Conservation (phyloP, 2,113 vertebrate species). For the Nyctereutes procyonoides region DNA sequence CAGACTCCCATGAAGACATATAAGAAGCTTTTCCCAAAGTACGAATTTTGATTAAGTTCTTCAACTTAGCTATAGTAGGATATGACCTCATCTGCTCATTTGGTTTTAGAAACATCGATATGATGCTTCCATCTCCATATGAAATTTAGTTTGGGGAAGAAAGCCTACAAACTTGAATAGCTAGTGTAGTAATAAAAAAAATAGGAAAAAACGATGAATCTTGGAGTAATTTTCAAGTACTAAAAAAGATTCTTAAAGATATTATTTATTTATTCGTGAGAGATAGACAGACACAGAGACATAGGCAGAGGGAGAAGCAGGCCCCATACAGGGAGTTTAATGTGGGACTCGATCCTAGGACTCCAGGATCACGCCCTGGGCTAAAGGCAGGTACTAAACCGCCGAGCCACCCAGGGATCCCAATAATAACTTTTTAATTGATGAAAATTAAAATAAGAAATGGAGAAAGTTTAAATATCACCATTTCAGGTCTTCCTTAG, state of each 20-base stretch:
- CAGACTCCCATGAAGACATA: not conserved
- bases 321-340: no score
- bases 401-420: no score
- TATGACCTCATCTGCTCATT: not conserved
- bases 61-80: not conserved
- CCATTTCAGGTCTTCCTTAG: not conserved
- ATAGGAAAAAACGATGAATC: not conserved
- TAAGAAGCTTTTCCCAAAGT: not conserved
- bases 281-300: no score
- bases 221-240: not conserved
- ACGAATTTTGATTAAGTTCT: not conserved
- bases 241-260: no score
- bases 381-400: no score
- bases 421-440: not conserved
- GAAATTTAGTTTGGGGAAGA: not conserved
- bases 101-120: not conserved
- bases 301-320: no score
- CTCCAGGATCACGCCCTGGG: no score
- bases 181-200: not conserved
- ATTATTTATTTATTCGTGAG: no score
- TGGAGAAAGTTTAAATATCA: not conserved
- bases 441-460: not conserved
- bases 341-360: no score
- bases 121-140: not conserved
- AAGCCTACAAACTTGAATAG: not conserved